phyloP scores from a whole-genome alignment of 2,113 vertebrate species.

The Neodon shergylaensis region DNA sequence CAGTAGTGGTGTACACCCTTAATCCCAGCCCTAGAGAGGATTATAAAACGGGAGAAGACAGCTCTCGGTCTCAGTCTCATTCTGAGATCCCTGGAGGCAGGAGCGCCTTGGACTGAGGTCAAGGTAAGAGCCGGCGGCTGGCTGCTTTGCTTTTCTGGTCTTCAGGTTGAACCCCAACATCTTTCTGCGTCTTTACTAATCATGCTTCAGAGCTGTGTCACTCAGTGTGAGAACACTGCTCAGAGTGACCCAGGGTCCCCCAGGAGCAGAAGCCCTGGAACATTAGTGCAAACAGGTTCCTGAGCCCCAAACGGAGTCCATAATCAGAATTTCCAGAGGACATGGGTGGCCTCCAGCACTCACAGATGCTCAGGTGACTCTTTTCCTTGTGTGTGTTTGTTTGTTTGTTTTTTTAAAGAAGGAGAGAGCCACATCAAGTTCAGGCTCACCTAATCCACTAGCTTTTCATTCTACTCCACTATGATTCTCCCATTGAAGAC shows the following conservation, averaged over 20 bases:
- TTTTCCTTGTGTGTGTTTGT: background rate
- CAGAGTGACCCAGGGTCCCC: background rate
- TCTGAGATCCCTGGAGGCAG: too few relatives aligned
- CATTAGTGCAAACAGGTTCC: constrained; percentile 1
- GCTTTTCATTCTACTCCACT: background rate
- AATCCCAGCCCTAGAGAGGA: too few relatives aligned
- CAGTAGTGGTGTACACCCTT: too few relatives aligned
- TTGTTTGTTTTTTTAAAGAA: background rate
- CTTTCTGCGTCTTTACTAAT: too few relatives aligned
- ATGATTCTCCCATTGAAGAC: background rate
- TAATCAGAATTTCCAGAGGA: background rate
- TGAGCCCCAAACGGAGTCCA: background rate
- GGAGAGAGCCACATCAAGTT: background rate
- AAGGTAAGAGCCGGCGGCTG: too few relatives aligned
- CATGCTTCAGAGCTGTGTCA: background rate
- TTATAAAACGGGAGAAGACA: too few relatives aligned
- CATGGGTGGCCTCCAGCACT: background rate
- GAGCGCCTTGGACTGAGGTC: too few relatives aligned
- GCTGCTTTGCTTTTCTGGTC: too few relatives aligned
- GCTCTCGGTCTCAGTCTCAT: too few relatives aligned
- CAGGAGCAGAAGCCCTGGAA: constrained; percentile 16
- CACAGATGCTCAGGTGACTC: background rate
- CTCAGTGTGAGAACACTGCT: constrained; percentile 18
- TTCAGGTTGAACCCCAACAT: too few relatives aligned
- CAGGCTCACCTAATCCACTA: background rate